Conservation (phyloP, 2,797 vertebrate genomes). For the Coregonus ussuriensis region DNA sequence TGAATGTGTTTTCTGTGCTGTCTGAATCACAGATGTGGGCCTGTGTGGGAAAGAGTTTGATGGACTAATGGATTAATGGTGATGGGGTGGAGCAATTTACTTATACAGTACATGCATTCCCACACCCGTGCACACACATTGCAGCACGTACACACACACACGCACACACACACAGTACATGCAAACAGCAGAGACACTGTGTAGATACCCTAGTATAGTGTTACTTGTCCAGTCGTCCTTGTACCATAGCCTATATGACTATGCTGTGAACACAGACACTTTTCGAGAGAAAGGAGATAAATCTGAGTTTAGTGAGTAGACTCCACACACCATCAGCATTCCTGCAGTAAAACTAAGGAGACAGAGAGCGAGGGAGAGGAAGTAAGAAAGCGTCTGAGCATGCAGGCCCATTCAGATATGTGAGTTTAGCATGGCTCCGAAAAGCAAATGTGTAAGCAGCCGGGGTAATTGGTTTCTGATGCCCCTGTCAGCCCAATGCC, state of each 20-base stretch:
- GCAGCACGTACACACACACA: constrained; percentile 16
- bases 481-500: constrained; percentile 73
- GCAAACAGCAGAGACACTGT: too few relatives aligned
- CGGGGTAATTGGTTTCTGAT: constrained; percentile 84
- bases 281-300: too few relatives aligned
- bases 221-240: background rate
- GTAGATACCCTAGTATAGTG: too few relatives aligned
- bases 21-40: constrained; percentile 65
- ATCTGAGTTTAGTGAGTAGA: too few relatives aligned
- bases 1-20: constrained; percentile 56
- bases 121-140: constrained; percentile 6
- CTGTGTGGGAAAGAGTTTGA: constrained; percentile 66
- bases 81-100: constrained; percentile 59
- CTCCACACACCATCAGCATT: too few relatives aligned
- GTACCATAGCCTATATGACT: background rate
- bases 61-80: constrained; percentile 66
- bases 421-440: constrained; percentile 79
- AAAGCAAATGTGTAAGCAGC: constrained; percentile 70
- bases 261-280: background rate
- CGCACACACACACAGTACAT: background rate
- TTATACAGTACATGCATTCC: constrained; percentile 43
- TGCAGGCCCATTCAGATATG: constrained; percentile 67
- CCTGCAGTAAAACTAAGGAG: background rate
- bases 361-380: constrained; percentile 23
- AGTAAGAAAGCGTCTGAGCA: constrained; percentile 50